A percentile compares a stretch with the other conserved stretches of the same genome.
phyloP scores from a whole-genome alignment of 2,113 vertebrate species.

The Cinclus mexicanus region DNA sequence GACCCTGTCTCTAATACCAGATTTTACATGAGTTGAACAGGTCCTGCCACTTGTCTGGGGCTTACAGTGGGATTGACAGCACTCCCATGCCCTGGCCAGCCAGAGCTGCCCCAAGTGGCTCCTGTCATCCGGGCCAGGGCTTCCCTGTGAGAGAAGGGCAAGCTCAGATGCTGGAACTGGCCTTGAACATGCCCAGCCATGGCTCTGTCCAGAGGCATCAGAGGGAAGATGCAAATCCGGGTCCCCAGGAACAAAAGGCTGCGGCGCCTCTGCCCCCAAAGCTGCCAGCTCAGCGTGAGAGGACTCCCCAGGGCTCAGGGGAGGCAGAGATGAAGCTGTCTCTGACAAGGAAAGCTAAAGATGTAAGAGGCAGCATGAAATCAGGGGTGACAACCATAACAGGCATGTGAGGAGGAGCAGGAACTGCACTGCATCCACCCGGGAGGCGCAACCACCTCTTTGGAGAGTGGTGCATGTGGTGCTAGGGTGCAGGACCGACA shows the following conservation, averaged over 20 bases:
- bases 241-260: background rate
- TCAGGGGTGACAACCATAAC: slow-evolving; percentile 73
- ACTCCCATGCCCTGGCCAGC: background rate
- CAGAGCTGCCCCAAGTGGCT: background rate
- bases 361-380: slow-evolving; percentile 76
- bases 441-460: background rate
- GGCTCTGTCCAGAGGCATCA: background rate
- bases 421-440: slow-evolving; percentile 28
- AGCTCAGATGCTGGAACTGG: background rate
- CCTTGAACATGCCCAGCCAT: rapidly evolving
- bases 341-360: slow-evolving; percentile 71
- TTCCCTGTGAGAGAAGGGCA: background rate
- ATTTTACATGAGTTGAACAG: slow-evolving; percentile 29
- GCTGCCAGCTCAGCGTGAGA: background rate
- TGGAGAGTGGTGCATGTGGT: rapidly evolving
- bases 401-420: slow-evolving; percentile 46
- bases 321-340: slow-evolving; percentile 48
- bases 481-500: background rate
- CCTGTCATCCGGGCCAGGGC: background rate
- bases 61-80: slow-evolving; percentile 8
- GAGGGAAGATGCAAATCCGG: background rate
- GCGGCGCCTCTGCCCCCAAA: background rate
- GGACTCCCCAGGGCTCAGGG: background rate
- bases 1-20: slow-evolving; percentile 16
- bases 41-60: slow-evolving; percentile 5